phyloP scores from a whole-genome alignment of 2,113 vertebrate genomes.

The Platycercus adscitus region DNA sequence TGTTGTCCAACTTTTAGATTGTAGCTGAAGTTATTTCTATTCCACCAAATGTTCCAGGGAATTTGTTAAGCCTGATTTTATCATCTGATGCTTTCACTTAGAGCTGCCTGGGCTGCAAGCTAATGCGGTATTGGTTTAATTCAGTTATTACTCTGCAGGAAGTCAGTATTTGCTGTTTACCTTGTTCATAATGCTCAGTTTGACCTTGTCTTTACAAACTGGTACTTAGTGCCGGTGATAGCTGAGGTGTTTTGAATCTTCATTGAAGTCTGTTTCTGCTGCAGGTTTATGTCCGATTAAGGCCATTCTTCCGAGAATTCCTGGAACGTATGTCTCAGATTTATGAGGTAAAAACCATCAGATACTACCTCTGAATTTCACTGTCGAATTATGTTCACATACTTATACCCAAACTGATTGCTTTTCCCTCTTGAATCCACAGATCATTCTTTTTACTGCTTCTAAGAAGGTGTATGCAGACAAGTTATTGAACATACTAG shows the following conservation, averaged over 20 bases:
- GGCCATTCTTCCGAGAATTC: conserved; percentile 98
- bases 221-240: not conserved
- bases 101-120: not conserved
- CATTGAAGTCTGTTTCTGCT: conserved; percentile 1
- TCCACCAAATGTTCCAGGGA: not conserved
- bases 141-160: not conserved
- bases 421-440: conserved; percentile 56
- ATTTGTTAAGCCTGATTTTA: not conserved
- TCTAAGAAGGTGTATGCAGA: conserved; percentile 99
- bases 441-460: conserved; percentile 99
- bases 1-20: not conserved
- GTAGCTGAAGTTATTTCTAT: not conserved
- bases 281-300: conserved; percentile 95
- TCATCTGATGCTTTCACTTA: not conserved
- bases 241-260: not conserved
- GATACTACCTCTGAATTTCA: not conserved
- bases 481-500: conserved; percentile 98
- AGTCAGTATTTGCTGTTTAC: not conserved
- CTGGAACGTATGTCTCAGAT: conserved; percentile 99
- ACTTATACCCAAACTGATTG: conserved; percentile 30
- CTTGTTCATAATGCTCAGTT: not conserved
- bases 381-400: not conserved
- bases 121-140: not conserved
- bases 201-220: not conserved
- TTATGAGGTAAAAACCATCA: conserved; percentile 88